These are phyloP conservation scores for Lasioglossum vierecki DNA, from an alignment of 2,888 invertebrate genomes.

Conservation along the genomic window DNA sequence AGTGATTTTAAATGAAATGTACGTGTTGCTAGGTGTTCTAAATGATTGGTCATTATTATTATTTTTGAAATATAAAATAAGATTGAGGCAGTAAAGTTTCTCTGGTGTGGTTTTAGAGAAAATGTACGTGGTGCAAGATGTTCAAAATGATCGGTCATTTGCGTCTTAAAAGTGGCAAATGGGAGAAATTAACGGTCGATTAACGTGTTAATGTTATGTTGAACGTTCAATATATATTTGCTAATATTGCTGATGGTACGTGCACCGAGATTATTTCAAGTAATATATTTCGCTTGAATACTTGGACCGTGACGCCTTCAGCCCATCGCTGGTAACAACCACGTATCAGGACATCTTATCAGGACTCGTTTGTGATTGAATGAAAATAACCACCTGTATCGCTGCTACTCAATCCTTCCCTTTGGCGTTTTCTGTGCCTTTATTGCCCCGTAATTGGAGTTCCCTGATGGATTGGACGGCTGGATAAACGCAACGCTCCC, in stretches of 20 bases:
- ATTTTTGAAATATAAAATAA: too few species aligned
- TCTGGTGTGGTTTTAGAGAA: neutral
- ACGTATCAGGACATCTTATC: conserved; percentile 22
- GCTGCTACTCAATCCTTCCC: conserved; percentile 18
- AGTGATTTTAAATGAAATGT: neutral
- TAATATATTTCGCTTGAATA: neutral
- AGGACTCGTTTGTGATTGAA: conserved; percentile 23
- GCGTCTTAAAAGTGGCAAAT: neutral
- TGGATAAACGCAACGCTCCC: conserved; percentile 1
- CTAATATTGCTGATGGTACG: neutral
- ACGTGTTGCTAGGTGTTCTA: neutral
- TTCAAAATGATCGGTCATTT: neutral
- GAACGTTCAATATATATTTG: neutral
- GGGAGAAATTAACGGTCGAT: neutral
- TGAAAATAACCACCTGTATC: conserved; percentile 28
- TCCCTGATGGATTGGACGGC: conserved; percentile 21
- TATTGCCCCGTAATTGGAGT: conserved; percentile 26
- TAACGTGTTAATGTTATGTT: neutral
- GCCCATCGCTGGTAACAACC: conserved; percentile 9
- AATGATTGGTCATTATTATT: neutral
- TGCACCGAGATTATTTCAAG: neutral
- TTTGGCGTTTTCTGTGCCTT: conserved; percentile 17
- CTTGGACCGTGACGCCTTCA: neutral
- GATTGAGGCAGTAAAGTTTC: too few species aligned
- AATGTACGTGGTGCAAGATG: neutral